Evolutionary conservation across 1,140 invertebrate species (phyloP), one percentile per base, ranked within the genome.

Genomic region (Lucilia cuprina): DNA sequence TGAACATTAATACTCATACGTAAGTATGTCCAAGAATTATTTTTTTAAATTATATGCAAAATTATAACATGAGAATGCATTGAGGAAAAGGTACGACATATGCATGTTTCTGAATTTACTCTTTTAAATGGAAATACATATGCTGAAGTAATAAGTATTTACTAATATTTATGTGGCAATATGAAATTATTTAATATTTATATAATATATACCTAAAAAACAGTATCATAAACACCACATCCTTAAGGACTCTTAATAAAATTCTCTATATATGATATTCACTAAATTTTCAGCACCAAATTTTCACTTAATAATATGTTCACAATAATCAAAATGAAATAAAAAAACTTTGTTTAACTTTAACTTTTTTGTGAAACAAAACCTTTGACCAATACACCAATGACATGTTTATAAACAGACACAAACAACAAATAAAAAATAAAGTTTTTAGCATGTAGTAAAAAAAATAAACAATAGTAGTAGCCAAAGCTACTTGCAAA

Each of bases 321-420:
- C 77, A 25, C 41, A 80, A 50, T 80, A 49, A 80, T 80, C 47
- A 47, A 80, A 49, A 47, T n/a, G 49, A 80, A 21, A 50, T 47
- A 80, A 80, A 77, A 80, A 80, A 17, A 41, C 41, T 80, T 80
- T 80, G 41, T 49, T 47, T 19, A 80, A 80, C 41, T 80, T 80
- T 80, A 12, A 47, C 41, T 17, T 47, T 78, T 78, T 78, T 49
- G n/a, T 49, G 19, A 50, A 49, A 80, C 41, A 80, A 80, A 80
- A 80, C 77, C 77, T 80, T 80, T 80, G 77, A 80, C 77, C 77
- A 80, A 80, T 80, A 80, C 75, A 80, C 77, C 77, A 80, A 49
- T 80, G 77, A 80, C 77, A 80, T 80, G 77, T 80, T 80, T 80
- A 80, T 21, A 47, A 80, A 80, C 75, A 78, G 35, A 10, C 55